A percentile compares a stretch with the other conserved stretches of the same genome.
These are phyloP conservation scores for Poeciliopsis gracilis DNA, from an alignment of 2,797 vertebrate species.

Conservation along the genomic window DNA sequence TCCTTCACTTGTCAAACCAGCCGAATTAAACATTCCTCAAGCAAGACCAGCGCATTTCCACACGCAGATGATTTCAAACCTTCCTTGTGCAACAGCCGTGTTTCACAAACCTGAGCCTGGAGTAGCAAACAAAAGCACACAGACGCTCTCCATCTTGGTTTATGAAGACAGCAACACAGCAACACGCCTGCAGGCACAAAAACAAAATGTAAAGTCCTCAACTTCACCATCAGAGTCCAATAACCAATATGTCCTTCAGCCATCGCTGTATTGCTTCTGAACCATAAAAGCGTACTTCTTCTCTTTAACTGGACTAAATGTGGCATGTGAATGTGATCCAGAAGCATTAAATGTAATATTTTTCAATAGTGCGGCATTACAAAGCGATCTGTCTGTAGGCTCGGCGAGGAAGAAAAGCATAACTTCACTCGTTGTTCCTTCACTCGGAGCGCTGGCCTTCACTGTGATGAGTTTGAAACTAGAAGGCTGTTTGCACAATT, in stretches of 20 bases:
- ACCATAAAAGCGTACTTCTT: conserved; percentile 6
- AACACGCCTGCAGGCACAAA: neutral
- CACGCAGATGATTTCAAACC: neutral
- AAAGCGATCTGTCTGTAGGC: conserved; percentile 1
- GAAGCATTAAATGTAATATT: conserved; percentile 1
- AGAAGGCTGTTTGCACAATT: conserved; percentile 14
- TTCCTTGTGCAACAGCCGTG: neutral
- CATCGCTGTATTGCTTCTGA: neutral
- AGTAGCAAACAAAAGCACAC: neutral
- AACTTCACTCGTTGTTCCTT: conserved; percentile 27
- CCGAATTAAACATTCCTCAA: neutral
- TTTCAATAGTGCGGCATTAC: conserved; percentile 3
- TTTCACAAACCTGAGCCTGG: conserved; percentile 9
- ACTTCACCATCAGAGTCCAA: conserved; percentile 4
- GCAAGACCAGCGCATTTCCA: neutral
- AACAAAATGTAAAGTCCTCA: conserved; percentile 5
- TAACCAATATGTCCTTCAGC: neutral
- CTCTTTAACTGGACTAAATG: conserved; percentile 20
- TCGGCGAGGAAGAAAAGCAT: conserved; percentile 6
- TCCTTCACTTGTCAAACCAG: neutral
- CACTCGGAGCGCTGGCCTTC: conserved; percentile 19
- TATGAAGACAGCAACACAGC: conserved; percentile 1
- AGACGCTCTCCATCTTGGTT: neutral
- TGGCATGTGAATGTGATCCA: conserved; percentile 18
- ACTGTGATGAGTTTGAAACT: conserved; percentile 27